Percentiles rank a stretch among this genome's conserved stretches.
Evolutionary conservation across 2,888 invertebrate genomes (phyloP).

Genomic region (Dione vanillae): DNA sequence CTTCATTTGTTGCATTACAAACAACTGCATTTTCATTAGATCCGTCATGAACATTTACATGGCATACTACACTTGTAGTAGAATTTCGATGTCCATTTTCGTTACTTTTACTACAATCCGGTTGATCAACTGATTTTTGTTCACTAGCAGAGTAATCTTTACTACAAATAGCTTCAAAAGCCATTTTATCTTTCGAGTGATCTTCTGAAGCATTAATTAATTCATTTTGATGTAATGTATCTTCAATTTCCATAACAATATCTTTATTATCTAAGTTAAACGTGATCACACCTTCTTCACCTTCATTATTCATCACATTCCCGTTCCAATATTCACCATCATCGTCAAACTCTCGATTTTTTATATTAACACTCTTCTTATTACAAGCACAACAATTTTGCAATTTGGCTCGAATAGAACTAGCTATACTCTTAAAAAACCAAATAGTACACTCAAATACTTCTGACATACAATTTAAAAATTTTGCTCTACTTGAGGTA

Average conservation of each 20-base stretch:
- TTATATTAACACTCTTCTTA: not conserved
- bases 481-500: constrained; percentile 6
- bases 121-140: not conserved
- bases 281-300: not conserved
- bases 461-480: constrained; percentile 5
- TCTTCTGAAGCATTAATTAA: not conserved
- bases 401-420: not conserved
- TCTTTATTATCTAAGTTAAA: constrained; percentile 7
- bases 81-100: not conserved
- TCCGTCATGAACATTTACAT: constrained; percentile 7
- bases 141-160: not conserved
- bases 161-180: not conserved
- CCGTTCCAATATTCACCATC: constrained; percentile 19
- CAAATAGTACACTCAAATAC: constrained; percentile 14
- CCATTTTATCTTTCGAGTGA: constrained; percentile 1
- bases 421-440: not conserved
- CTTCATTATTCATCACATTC: constrained; percentile 14
- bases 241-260: not conserved
- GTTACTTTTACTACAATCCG: not conserved
- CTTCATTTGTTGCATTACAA: not conserved
- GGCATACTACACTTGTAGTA: not conserved
- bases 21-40: not conserved
- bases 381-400: constrained; percentile 8
- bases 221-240: not conserved
- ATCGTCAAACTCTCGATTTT: not conserved